Evolutionary conservation across 2,888 invertebrate genomes (phyloP).

Genomic region (Mellilla xanthometata): DNA sequence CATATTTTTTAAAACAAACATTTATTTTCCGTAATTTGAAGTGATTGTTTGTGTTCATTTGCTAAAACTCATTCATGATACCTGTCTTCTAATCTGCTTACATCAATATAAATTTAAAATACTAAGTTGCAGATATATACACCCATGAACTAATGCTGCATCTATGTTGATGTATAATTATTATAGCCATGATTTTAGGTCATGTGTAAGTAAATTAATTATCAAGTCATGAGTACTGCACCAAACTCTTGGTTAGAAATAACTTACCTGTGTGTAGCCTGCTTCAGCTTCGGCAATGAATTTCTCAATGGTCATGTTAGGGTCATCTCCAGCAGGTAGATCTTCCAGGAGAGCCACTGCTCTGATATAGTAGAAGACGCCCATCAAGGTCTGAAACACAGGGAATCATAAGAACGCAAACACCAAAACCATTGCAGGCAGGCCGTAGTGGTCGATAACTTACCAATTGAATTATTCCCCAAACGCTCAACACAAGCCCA

Average conservation of each 20-base stretch:
- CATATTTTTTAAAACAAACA: too few species aligned
- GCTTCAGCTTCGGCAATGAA: constrained; percentile 87
- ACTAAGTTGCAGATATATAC: too few species aligned
- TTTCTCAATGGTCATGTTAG: constrained; percentile 65
- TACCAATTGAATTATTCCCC: constrained; percentile 98
- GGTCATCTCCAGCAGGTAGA: constrained; percentile 85
- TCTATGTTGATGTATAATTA: too few species aligned
- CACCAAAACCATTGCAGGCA: constrained; percentile 18
- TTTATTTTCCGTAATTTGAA: too few species aligned
- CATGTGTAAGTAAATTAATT: too few species aligned
- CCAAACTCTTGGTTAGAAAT: background rate
- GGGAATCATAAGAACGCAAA: constrained; percentile 9
- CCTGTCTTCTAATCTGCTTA: too few species aligned
- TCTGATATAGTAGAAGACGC: constrained; percentile 93
- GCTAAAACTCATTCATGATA: too few species aligned
- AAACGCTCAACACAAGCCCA: constrained; percentile 93
- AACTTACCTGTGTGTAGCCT: constrained; percentile 87
- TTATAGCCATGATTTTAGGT: too few species aligned
- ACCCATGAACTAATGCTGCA: too few species aligned
- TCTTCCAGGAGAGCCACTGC: constrained; percentile 96
- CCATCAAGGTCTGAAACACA: constrained; percentile 90
- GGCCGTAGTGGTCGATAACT: constrained; percentile 55
- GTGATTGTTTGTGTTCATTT: too few species aligned
- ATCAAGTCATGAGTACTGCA: too few species aligned
- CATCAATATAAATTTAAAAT: too few species aligned